These are phyloP conservation scores for Lasioglossum zephyrum DNA, from an alignment of 2,888 invertebrate species.

Conservation along the genomic window DNA sequence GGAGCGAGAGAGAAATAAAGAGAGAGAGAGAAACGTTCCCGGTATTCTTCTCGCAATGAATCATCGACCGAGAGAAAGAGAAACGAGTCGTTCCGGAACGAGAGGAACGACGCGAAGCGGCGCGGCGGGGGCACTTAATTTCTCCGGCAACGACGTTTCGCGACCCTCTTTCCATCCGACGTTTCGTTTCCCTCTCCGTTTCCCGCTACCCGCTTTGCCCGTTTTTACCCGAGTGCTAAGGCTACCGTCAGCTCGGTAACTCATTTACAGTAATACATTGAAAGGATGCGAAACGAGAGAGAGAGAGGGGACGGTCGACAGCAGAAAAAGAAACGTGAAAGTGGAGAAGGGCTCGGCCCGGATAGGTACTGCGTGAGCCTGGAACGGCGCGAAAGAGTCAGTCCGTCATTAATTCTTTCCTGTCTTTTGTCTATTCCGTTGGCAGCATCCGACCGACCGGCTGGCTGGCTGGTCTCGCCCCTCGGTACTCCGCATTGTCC, in stretches of 20 bases:
- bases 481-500: slow-evolving; percentile 50
- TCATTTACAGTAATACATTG: slow-evolving; percentile 71
- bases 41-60: slow-evolving; percentile 38
- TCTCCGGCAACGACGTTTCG: slow-evolving; percentile 8
- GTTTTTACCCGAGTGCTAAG: slow-evolving; percentile 9
- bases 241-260: slow-evolving; percentile 59
- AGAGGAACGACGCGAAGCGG: not conserved
- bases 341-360: not conserved
- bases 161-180: slow-evolving; percentile 10
- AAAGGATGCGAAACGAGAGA: slow-evolving; percentile 7
- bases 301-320: not conserved
- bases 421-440: slow-evolving; percentile 71
- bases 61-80: slow-evolving; percentile 28
- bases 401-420: slow-evolving; percentile 76
- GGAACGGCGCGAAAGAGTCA: slow-evolving; percentile 57
- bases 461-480: slow-evolving; percentile 17
- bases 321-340: not conserved
- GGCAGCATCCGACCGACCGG: slow-evolving; percentile 32
- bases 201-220: not conserved
- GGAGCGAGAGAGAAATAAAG: not conserved
- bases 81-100: not conserved
- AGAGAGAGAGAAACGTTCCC: not conserved
- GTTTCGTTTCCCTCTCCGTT: slow-evolving; percentile 10
- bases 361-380: slow-evolving; percentile 21
- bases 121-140: slow-evolving; percentile 26